Conservation (phyloP, 37 sponge, comb jelly and placozoan species). For the Aplysina aerophoba region DNA sequence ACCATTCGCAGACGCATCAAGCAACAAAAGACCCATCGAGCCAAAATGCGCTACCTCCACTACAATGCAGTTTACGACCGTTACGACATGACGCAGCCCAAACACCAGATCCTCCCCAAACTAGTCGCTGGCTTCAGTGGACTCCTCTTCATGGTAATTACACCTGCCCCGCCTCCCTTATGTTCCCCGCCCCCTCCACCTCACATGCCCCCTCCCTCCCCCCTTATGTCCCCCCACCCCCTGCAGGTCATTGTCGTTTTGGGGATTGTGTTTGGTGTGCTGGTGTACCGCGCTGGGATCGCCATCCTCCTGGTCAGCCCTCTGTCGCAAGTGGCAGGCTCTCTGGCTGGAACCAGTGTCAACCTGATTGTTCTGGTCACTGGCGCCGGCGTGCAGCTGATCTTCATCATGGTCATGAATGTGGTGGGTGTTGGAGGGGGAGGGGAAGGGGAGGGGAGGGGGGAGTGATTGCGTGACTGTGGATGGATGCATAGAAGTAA, state of each 20-base stretch:
- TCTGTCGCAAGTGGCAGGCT: constrained; percentile 24
- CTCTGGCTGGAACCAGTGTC: constrained; percentile 30
- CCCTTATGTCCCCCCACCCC: constrained; percentile 16
- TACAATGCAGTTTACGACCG: constrained; percentile 35
- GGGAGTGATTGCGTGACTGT: no score
- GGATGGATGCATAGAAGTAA: no score
- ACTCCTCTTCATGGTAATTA: constrained; percentile 71
- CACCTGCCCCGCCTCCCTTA: neutral
- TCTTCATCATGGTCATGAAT: constrained; percentile 70
- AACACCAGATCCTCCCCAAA: constrained; percentile 58
- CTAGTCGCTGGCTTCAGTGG: constrained; percentile 66
- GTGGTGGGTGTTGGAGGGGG: constrained; percentile 8
- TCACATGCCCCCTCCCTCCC: neutral
- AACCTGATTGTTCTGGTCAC: constrained; percentile 49
- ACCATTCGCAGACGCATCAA: constrained; percentile 61
- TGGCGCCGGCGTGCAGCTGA: constrained; percentile 66
- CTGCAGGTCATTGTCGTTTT: constrained; percentile 61
- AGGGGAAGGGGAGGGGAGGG: no score
- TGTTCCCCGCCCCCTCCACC: neutral
- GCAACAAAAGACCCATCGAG: constrained; percentile 42
- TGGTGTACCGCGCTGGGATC: constrained; percentile 71
- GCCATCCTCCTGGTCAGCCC: constrained; percentile 34
- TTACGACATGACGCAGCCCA: constrained; percentile 79
- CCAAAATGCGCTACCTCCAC: constrained; percentile 6
- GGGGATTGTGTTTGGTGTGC: constrained; percentile 70